A percentile compares a stretch with the other conserved stretches of the same genome.
phyloP scores from a whole-genome alignment of 2,797 vertebrate genomes.

The Pipistrellus pygmaeus region DNA sequence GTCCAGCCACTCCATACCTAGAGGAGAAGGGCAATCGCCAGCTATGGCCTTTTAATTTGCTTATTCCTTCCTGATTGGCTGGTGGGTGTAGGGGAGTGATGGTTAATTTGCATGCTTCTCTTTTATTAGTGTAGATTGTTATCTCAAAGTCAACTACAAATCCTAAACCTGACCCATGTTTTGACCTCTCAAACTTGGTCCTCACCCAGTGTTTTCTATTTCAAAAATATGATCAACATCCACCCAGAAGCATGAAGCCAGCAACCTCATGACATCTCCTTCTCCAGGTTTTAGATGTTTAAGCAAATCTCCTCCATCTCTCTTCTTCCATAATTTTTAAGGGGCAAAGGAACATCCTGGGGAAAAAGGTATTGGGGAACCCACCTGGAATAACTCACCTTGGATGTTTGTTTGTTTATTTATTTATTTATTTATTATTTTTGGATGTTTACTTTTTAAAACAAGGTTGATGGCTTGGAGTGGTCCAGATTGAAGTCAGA shows the following conservation, averaged over 20 bases:
- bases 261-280: neutral
- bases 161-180: neutral
- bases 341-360: neutral
- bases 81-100: no score
- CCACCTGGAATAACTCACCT: neutral
- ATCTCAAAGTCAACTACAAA: neutral
- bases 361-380: neutral
- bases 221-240: neutral
- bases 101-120: no score
- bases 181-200: neutral
- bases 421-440: no score
- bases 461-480: neutral
- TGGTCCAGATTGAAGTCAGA: neutral
- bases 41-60: no score
- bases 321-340: neutral
- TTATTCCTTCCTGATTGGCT: no score
- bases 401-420: neutral
- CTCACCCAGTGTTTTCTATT: neutral
- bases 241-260: neutral
- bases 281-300: slow-evolving; percentile 39
- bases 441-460: slow-evolving; percentile 39
- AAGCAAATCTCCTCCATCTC: neutral
- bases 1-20: no score
- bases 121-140: no score
- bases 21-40: no score